Evolutionary conservation across 2,113 vertebrate genomes (phyloP).

Genomic region (Geococcyx californianus): DNA sequence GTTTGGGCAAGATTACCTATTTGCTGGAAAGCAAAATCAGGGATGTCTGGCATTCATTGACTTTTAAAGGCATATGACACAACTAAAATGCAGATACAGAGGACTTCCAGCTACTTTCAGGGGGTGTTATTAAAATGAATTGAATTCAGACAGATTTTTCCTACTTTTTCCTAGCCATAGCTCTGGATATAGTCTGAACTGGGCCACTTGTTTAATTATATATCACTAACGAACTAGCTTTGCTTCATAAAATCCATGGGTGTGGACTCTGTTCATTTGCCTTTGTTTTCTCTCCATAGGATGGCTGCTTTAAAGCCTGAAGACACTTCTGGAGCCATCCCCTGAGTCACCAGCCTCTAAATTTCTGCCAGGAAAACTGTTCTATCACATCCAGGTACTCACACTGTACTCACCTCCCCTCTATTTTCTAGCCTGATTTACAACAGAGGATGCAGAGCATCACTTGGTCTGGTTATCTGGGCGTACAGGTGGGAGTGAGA

Average conservation of each 20-base stretch:
- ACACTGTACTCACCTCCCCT: accelerated
- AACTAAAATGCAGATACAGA: conserved; percentile 33
- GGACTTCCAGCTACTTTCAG: conserved; percentile 17
- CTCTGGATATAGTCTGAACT: not conserved
- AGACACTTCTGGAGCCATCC: not conserved
- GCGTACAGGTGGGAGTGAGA: not conserved
- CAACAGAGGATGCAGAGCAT: not conserved
- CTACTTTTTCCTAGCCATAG: not conserved
- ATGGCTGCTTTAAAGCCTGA: not conserved
- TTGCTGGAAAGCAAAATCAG: conserved; percentile 3
- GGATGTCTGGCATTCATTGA: conserved; percentile 57
- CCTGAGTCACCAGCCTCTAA: not conserved
- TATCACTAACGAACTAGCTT: not conserved
- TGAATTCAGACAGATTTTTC: conserved; percentile 11
- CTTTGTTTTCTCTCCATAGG: not conserved
- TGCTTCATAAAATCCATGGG: not conserved
- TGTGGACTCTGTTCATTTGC: not conserved
- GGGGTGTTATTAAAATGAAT: conserved; percentile 25
- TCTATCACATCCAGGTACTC: not conserved
- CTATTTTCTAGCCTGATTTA: not conserved
- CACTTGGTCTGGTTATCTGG: not conserved
- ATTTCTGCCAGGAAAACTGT: not conserved
- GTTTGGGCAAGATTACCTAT: conserved; percentile 52
- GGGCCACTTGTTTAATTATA: not conserved
- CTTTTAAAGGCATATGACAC: conserved; percentile 52